A percentile compares a stretch with the other conserved stretches of the same genome.
Evolutionary conservation across 1,140 invertebrate genomes (phyloP).

Genomic region (Lordiphosa mommai): DNA sequence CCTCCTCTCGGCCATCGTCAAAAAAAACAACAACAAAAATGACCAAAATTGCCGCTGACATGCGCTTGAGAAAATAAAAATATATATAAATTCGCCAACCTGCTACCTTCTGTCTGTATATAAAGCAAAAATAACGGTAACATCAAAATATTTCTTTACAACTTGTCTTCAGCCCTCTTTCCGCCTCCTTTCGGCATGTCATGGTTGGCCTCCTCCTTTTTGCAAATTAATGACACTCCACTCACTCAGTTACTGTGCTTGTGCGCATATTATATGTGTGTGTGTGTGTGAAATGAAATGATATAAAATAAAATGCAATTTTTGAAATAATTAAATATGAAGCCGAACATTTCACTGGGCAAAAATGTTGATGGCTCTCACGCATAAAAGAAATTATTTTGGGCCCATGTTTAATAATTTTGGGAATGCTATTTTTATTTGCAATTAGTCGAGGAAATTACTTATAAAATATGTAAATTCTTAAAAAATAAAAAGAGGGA

Average conservation of each 20-base stretch:
- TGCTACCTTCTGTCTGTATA: constrained; percentile 36
- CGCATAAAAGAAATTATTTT: constrained; percentile 14
- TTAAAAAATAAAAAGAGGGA: too few relatives aligned
- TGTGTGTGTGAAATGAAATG: constrained; percentile 35
- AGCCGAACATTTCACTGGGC: constrained; percentile 33
- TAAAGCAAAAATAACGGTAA: constrained; percentile 67
- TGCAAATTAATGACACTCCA: constrained; percentile 72
- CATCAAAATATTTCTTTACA: constrained; percentile 66
- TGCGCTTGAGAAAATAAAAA: constrained; percentile 56
- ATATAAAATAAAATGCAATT: constrained; percentile 61
- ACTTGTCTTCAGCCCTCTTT: constrained; percentile 53
- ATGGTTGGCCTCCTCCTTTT: constrained; percentile 46
- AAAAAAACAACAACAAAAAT: constrained; percentile 7
- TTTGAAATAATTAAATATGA: constrained; percentile 72
- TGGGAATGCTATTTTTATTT: constrained; percentile 45
- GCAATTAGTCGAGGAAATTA: constrained; percentile 39
- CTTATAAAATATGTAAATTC: constrained; percentile 49
- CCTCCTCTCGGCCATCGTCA: constrained; percentile 21
- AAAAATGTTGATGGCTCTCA: constrained; percentile 9
- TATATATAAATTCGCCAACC: constrained; percentile 55
- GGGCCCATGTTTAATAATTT: constrained; percentile 29
- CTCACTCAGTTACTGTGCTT: constrained; percentile 26
- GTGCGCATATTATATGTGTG: constrained; percentile 11
- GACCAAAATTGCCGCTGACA: constrained; percentile 40
- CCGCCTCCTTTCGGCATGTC: constrained; percentile 40